Evolutionary conservation across 2,797 vertebrate species (phyloP).

Genomic region (Tiaroga cobitis): DNA sequence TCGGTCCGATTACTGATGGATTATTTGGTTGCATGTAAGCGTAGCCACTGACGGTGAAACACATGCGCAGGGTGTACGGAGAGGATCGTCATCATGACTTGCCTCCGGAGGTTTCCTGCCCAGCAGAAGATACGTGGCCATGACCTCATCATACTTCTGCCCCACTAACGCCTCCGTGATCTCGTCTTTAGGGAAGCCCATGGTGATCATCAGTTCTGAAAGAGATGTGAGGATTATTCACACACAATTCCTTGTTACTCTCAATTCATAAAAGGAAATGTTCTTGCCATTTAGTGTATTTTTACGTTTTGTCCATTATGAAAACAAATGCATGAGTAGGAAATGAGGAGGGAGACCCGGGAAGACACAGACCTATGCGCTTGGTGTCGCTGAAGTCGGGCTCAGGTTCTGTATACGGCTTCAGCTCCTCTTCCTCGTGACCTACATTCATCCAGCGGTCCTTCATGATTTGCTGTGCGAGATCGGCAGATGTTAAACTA

Average conservation of each 20-base stretch:
- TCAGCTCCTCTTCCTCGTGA: conserved; percentile 88
- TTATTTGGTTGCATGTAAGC: too few relatives aligned
- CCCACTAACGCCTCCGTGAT: conserved; percentile 90
- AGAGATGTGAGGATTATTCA: neutral
- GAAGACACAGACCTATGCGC: conserved; percentile 79
- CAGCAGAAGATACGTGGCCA: conserved; percentile 96
- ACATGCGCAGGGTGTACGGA: too few relatives aligned
- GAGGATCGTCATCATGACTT: conserved; percentile 57
- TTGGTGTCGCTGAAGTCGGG: conserved; percentile 85
- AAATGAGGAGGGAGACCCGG: neutral
- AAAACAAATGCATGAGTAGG: neutral
- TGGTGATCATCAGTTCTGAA: conserved; percentile 95
- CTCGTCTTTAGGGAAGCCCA: conserved; percentile 97
- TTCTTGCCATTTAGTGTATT: neutral
- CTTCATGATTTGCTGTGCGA: conserved; percentile 90
- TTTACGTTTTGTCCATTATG: neutral
- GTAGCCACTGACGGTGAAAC: too few relatives aligned
- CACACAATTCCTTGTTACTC: neutral
- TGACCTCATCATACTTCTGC: conserved; percentile 96
- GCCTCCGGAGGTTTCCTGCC: conserved; percentile 96
- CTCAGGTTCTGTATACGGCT: conserved; percentile 86
- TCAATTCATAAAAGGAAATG: neutral
- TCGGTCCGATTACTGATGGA: too few relatives aligned
- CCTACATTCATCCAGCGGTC: conserved; percentile 93
- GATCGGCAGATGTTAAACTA: neutral